Conservation (phyloP, 2,797 vertebrate genomes). For the Sebastolobus alascanus region DNA sequence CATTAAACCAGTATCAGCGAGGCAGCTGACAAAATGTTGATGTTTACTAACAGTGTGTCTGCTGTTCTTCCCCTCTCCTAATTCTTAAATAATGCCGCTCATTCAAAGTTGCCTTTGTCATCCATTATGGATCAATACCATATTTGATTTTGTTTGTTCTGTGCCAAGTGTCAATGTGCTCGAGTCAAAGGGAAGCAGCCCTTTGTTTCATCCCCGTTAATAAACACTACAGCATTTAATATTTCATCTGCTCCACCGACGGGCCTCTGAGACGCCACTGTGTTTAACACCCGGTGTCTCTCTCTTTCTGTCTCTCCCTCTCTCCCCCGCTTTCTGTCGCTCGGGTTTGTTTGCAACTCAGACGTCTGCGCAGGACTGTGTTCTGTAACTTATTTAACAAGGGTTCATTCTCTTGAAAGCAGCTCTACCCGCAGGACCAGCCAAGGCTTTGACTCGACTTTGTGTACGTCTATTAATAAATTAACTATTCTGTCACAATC, state of each 20-base stretch:
- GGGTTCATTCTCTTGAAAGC: conserved; percentile 85
- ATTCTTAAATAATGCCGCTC: conserved; percentile 86
- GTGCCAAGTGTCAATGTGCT: conserved; percentile 87
- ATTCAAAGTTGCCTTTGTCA: conserved; percentile 83
- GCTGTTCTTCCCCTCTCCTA: conserved; percentile 69
- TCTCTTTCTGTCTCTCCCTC: conserved; percentile 44
- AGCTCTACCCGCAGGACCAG: conserved; percentile 85
- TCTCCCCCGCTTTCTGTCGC: conserved; percentile 64
- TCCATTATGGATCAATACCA: conserved; percentile 88
- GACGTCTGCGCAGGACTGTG: conserved; percentile 74
- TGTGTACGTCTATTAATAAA: conserved; percentile 88
- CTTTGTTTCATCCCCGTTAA: conserved; percentile 88
- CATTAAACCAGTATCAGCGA: conserved; percentile 55
- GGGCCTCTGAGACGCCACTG: conserved; percentile 80
- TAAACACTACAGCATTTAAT: conserved; percentile 87
- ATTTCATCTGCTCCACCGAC: conserved; percentile 83
- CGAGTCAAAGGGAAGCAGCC: conserved; percentile 88
- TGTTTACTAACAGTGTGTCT: conserved; percentile 75
- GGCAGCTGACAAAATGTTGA: conserved; percentile 80
- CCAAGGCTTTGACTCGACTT: conserved; percentile 84
- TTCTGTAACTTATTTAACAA: conserved; percentile 88
- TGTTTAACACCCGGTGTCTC: conserved; percentile 79
- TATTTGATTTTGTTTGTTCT: conserved; percentile 88
- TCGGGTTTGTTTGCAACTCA: conserved; percentile 84
- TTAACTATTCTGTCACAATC: conserved; percentile 88